Base-by-base conservation (phyloP, 2,113 vertebrate genomes). In the Cephalophus harveyi region DNA sequence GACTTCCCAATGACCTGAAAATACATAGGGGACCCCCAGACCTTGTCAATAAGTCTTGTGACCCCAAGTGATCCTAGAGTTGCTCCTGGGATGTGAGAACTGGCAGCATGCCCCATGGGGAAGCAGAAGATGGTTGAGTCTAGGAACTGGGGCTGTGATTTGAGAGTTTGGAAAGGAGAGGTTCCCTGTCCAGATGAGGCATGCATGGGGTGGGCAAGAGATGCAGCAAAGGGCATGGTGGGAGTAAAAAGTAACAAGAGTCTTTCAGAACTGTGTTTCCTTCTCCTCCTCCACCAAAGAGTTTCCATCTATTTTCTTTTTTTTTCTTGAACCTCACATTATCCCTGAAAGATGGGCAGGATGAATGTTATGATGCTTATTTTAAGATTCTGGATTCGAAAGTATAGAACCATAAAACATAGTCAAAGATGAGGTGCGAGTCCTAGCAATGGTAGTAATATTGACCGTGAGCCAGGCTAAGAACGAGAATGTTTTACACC, bases 71-170 rank as follows among this genome's bases (percentile, higher is more conserved):
- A 7, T 57, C 28, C 13, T 60, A 67, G 21, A 62, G 27, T 43
- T 84, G 36, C 81, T 48, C 27, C 25, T 84, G 7, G 36, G 28
- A 62, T 2, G 7, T 54, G 46, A 92, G 52, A 74, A 48, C 52
- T 27, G 60, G 12, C 33, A 64, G 46, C 16, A 10, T 21, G 30
- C 19, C 30, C 19, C 15, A 1, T 0, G 1, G 16, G 28, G 11
- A 97, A 25, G 43, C 43, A 21, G 30, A 6, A 5, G 64, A 52
- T 13, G 11, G 11, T 11, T 30, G 30, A 12, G n/a, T 71, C 10
- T 28, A 54, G 30, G 62, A 84, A 6, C 50, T 11, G 12, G 79
- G 54, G 33, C 43, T 28, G 10, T 12, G 7, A 30, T 3, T 33
- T 27, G 21, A 36, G 6, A 15, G 4, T 15, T 43, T 8, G 3